Conservation (phyloP, 2,113 vertebrate genomes). For the Nyctibius bracteatus region DNA sequence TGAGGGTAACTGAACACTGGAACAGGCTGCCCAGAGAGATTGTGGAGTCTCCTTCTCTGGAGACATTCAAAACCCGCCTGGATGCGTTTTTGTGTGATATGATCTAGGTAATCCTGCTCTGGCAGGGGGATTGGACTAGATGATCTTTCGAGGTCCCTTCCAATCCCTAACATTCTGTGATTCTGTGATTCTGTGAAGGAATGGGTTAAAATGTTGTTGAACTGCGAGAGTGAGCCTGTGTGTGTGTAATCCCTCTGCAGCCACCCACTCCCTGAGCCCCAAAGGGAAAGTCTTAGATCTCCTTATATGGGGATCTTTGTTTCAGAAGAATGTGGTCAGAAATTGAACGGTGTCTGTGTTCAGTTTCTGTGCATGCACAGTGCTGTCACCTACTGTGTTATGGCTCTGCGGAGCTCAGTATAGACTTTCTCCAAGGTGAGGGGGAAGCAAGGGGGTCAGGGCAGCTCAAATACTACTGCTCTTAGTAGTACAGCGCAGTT, state of each 20-base stretch:
- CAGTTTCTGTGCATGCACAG: not conserved
- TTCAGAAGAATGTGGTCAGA: not conserved
- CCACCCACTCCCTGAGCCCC: slow-evolving; percentile 1
- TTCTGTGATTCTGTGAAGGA: too few relatives aligned
- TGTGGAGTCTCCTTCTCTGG: too few relatives aligned
- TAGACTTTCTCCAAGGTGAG: rapidly evolving
- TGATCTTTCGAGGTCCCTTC: too few relatives aligned
- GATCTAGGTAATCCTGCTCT: too few relatives aligned
- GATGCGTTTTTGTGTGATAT: too few relatives aligned
- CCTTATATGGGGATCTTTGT: slow-evolving; percentile 48
- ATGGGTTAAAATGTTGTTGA: not conserved
- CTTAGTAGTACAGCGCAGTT: not conserved
- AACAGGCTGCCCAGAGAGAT: too few relatives aligned
- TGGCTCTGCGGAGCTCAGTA: rapidly evolving
- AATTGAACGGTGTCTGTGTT: not conserved
- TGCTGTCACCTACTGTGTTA: not conserved
- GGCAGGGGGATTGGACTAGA: too few relatives aligned
- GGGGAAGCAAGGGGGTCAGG: not conserved
- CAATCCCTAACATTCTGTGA: too few relatives aligned
- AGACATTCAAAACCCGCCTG: too few relatives aligned
- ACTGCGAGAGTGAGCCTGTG: not conserved
- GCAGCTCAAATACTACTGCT: not conserved
- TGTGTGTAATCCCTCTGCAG: not conserved
- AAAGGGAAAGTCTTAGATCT: not conserved
- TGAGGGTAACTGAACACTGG: too few relatives aligned